Evolutionary conservation across 2,113 vertebrate species (phyloP), one percentile per base, ranked within the genome.

Genomic region (Pseudopipra pipra): DNA sequence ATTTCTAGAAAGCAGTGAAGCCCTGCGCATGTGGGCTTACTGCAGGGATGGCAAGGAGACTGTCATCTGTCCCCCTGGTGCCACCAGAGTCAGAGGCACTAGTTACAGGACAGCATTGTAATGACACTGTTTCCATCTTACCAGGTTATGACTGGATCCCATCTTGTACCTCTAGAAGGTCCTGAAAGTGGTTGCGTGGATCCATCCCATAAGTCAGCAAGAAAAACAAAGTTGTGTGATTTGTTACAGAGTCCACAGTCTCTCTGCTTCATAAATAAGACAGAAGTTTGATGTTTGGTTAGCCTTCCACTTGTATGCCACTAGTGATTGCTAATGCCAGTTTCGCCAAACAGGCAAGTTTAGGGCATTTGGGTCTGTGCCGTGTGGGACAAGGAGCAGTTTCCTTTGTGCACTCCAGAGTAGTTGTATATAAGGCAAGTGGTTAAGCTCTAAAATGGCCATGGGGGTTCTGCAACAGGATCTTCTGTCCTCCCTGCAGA

Each of bases 401-500:
- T 67, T 61, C 35, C 59, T 95, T 68, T 86, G 49, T 43, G 23
- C 0, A 1, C 65, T 86, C 28, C 28, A 6, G 28, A 30, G 23
- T 25, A 59, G 23, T 14, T 47, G 28, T 1, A 1, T 44, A 16
- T 20, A 47, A 58, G 30, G 11, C 0, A 0, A 7, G 17, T 70
- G 37, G 5, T 65, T 52, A 67, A 74, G 13, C 30, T 63, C 47
- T 78, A 31, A 41, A 46, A 37, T 8, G 51, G 31, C 70, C 8
- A 1, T 33, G 17, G 33, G 7, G 12, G 7, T 23, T 91, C 56
- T 75, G 39, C 35, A 63, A 4, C 12, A 66, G 20, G 23, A 44
- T 91, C 79, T 89, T 31, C 70, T 67, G 21, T 37, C 39, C 15
- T 83, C 27, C 58, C 15, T 35, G 35, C 5, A 23, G 46, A 6